Conservation (phyloP, 1,140 invertebrate genomes). For the Tetramorium simillimum region DNA sequence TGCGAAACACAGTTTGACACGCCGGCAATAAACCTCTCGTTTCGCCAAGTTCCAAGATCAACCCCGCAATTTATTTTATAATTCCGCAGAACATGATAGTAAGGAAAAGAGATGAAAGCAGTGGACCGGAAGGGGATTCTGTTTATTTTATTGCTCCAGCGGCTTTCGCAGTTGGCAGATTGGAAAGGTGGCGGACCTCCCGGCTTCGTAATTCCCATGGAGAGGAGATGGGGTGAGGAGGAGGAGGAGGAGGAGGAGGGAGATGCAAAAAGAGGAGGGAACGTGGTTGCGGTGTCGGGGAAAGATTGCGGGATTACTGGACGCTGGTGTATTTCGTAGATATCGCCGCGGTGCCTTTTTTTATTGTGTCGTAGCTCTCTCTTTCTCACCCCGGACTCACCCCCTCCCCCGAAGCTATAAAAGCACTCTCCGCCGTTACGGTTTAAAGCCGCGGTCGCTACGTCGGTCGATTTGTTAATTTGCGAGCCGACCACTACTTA, state of each 20-base stretch:
- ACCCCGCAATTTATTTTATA: slow-evolving; percentile 53
- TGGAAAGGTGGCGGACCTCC: slow-evolving; percentile 32
- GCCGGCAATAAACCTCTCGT: background rate
- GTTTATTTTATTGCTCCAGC: slow-evolving; percentile 47
- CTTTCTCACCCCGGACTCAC: slow-evolving; percentile 8
- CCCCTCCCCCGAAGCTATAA: slow-evolving; percentile 15
- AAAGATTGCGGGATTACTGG: slow-evolving; percentile 70
- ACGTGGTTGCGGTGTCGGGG: slow-evolving; percentile 44
- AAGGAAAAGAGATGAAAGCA: background rate
- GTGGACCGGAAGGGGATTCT: slow-evolving; percentile 21
- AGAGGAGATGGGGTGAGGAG: background rate
- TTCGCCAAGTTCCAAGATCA: slow-evolving; percentile 13
- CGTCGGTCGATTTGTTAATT: slow-evolving; percentile 70
- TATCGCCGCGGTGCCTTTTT: slow-evolving; percentile 55
- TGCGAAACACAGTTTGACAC: slow-evolving; percentile 2
- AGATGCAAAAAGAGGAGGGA: slow-evolving; percentile 39
- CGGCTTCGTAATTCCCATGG: slow-evolving; percentile 29
- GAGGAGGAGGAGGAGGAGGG: too few species aligned
- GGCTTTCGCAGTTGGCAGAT: slow-evolving; percentile 43
- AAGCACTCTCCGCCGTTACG: slow-evolving; percentile 54
- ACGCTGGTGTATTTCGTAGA: slow-evolving; percentile 59
- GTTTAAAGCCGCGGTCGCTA: slow-evolving; percentile 60
- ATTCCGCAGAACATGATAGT: slow-evolving; percentile 29
- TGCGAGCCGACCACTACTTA: slow-evolving; percentile 63
- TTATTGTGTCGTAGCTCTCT: slow-evolving; percentile 54